Percentiles rank a stretch among this genome's conserved stretches.
phyloP scores from a whole-genome alignment of 2,888 invertebrate species.

The Hybos culiciformis region DNA sequence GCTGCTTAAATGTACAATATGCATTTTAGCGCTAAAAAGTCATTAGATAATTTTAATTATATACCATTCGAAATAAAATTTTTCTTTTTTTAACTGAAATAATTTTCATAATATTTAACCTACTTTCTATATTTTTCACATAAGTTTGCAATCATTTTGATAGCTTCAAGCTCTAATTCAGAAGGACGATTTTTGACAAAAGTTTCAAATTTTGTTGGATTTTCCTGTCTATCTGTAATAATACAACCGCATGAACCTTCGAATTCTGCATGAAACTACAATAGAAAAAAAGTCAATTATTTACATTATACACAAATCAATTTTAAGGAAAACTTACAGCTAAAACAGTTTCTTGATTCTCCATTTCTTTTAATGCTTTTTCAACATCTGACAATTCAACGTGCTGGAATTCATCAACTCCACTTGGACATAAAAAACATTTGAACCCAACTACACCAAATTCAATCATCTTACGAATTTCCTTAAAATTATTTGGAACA shows the following conservation, averaged over 20 bases:
- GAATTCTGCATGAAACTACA: conserved; percentile 55
- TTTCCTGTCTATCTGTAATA: conserved; percentile 12
- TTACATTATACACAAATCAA: background rate
- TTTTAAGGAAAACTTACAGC: conserved; percentile 37
- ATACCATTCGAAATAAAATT: background rate
- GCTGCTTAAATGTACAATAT: conserved; percentile 51
- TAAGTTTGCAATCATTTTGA: conserved; percentile 41
- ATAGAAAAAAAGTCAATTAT: conserved; percentile 18
- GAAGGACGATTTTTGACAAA: conserved; percentile 46
- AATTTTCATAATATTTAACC: no score
- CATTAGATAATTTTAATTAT: background rate
- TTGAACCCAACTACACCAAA: conserved; percentile 56
- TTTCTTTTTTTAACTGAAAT: background rate
- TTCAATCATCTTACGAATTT: conserved; percentile 40
- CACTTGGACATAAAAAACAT: conserved; percentile 52
- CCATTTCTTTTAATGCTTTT: conserved; percentile 40
- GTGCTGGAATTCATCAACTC: conserved; percentile 50
- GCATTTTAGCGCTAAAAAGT: conserved; percentile 44
- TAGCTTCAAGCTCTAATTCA: conserved; percentile 47
- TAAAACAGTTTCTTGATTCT: conserved; percentile 43
- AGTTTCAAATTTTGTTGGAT: conserved; percentile 44
- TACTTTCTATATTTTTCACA: conserved; percentile 39
- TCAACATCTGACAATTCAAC: conserved; percentile 42
- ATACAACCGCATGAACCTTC: no score
- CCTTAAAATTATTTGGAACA: conserved; percentile 49